Evolutionary conservation across 2,888 invertebrate genomes (phyloP), one percentile per base, ranked within the genome.

Genomic region (Lasiommata megera): DNA sequence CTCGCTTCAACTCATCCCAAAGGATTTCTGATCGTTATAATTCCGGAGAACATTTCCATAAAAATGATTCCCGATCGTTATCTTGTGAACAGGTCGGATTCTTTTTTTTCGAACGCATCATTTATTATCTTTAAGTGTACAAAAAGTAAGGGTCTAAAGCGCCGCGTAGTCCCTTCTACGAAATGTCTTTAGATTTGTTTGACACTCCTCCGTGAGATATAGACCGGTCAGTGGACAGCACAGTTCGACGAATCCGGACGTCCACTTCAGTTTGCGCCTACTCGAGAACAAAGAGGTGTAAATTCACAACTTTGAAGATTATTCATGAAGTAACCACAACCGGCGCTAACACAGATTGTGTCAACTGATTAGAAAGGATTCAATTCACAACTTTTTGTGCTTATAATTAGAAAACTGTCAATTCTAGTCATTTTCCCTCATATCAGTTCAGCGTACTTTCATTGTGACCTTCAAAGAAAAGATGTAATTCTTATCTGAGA

Each of bases 41-140:
- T 90, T 87, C 87, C 87, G 82, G 80, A 74, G 76, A 84, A 79
- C 79, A 87, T 89, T 90, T 88, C 88, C 88, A 90, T 89, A 89
- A 89, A 89, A 89, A 89, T 88, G 73, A 81, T 85, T 85, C 77
- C 72, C 69, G 89, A 89, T 89, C 82, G 81, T 88, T 89, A 89
- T 89, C 89, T 72, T 71, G 74, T 80, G 86, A 88, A 85, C 89
- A 90, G 90, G 89, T 90, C 88, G 85, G 82, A 82, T 81, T 83
- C 78, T 82, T 88, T 90, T 88, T 85, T 85, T 85, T 75, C 59
- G 79, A 80, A 81, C 77, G 81, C 84, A 85, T 89, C 88, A 88
- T 90, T 90, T 89, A 89, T 89, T 90, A 89, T 89, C 84, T 88
- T 83, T 83, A 80, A 80, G 76, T 77, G 79, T 75, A 87, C 83